Evolutionary conservation across 2,113 vertebrate genomes (phyloP), one percentile per base, ranked within the genome.

Genomic region (Brachypteracias leptosomus): DNA sequence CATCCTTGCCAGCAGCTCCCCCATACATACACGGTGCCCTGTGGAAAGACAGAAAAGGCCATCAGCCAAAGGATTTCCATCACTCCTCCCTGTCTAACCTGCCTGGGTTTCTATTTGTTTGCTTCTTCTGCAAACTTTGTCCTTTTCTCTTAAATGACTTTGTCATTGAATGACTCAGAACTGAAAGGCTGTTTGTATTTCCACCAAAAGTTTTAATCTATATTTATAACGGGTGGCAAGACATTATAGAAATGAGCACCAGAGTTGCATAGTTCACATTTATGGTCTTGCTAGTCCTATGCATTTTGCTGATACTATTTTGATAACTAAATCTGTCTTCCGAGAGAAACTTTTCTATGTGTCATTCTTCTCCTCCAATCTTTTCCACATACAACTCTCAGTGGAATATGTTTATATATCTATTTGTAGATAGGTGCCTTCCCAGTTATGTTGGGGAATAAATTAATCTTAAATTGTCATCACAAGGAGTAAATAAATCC

Each of bases 1-100:
- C 65, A 80, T 86, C 68, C 22, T 91, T 47, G 97, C 97, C 94
- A 98, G 14, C 54, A 95, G 89, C n/a, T 97, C 95, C 42, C 96
- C 97, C 25, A 96, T 89, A 35, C 97, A 97, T 5, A 90, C 54
- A 10, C 47, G 33, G 13, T 95, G 96, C 33, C 96, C 97, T 97
- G 76, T 18, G 71, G 85, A 66, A 71, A 76, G 36, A 84, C 5
- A 80, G 31, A 59, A 71, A 38, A 66, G 24, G 14, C 44, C 38
- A 44, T 83, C 49, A 76, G 47, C 9, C 49, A 44, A 29, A 73
- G 36, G 40, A 40, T 84, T 90, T 52, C 55, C 31, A 16, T 22
- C 66, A 26, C 2, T 3, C 7, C 12, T 74, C 29, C 13, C 36
- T 61, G 81, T 63, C 58, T 35, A 63, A 83, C 21, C 16, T 61